Evolutionary conservation across 2,888 invertebrate genomes (phyloP), one percentile per base, ranked within the genome.

Genomic region (Tromatobia lineatoria): DNA sequence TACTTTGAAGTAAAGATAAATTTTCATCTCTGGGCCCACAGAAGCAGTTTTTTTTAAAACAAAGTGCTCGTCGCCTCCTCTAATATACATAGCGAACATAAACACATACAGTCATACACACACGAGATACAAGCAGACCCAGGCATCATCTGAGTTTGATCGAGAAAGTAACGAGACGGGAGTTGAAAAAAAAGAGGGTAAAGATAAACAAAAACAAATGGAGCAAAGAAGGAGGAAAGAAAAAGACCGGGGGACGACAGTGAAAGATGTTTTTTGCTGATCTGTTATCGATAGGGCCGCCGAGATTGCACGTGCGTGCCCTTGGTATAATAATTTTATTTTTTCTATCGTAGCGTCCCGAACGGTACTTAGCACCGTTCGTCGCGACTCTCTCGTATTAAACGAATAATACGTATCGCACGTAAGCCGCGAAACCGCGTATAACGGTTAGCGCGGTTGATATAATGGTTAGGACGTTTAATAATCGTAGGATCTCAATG

Each of bases 311-410:
- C 77, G 67, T 45, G 76, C 66, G 50, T 79, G 85, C 87, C 86
- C 86, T 85, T 87, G 86, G 87, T 87, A 87, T 86, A 86, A 87
- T 88, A 88, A 88, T 88, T 88, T 88, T 87, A 88, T 88, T 88
- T 88, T 88, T 88, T 87, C 88, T 88, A 88, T 88, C 83, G 82
- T 85, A 79, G 82, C 64, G 78, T 83, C 69, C 78, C 83, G 80
- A 59, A 64, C 73, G 80, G 69, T 83, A 70, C 79, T 50, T 80
- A 38, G 77, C 71, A 76, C 71, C 71, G 75, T 78, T 61, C 80
- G 79, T 75, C 73, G 80, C 42, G 82, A 80, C 77, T 83, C 83
- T 87, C 85, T 85, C 82, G 83, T 85, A 80, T 78, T 34, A 75
- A 69, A 80, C 66, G 69, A 77, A 80, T 67, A 71, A 83, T 64